A percentile compares a stretch with the other conserved stretches of the same genome.
Evolutionary conservation across 1,140 invertebrate genomes (phyloP).

Genomic region (Aricia agestis): DNA sequence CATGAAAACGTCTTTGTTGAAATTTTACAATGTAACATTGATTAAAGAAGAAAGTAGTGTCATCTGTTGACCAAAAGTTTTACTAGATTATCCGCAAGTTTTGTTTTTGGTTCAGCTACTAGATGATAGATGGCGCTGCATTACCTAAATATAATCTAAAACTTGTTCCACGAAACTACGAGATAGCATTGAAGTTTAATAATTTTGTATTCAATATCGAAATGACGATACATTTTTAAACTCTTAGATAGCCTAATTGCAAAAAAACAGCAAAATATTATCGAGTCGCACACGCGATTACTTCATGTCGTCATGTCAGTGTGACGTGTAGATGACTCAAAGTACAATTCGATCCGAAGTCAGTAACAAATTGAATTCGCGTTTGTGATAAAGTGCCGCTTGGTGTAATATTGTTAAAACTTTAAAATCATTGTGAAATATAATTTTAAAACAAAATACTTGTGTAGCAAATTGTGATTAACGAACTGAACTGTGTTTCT

Average conservation of each 20-base stretch:
- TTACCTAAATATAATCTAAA: background rate
- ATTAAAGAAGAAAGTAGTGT: background rate
- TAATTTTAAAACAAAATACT: slow-evolving; percentile 6
- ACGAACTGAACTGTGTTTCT: slow-evolving; percentile 27
- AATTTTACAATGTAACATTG: too few species aligned
- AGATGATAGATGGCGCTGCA: slow-evolving; percentile 32
- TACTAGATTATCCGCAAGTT: background rate
- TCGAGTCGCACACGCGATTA: too few species aligned
- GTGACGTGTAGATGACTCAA: slow-evolving; percentile 50
- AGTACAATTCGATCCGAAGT: slow-evolving; percentile 52
- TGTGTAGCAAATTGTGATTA: slow-evolving; percentile 22
- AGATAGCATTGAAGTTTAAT: too few species aligned
- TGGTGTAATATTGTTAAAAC: slow-evolving; percentile 25
- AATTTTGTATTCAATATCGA: too few species aligned
- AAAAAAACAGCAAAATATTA: too few species aligned
- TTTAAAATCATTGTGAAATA: slow-evolving; percentile 43
- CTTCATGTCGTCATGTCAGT: slow-evolving; percentile 36
- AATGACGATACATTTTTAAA: too few species aligned
- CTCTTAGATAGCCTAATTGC: too few species aligned
- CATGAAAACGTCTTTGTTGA: too few species aligned
- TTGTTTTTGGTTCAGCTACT: slow-evolving; percentile 23
- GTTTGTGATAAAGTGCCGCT: slow-evolving; percentile 33
- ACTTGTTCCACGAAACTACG: too few species aligned
- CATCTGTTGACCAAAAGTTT: background rate
- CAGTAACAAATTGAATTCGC: slow-evolving; percentile 57